These are phyloP conservation scores for Valencia hispanica DNA, from an alignment of 2,797 vertebrate genomes.

Conservation along the genomic window DNA sequence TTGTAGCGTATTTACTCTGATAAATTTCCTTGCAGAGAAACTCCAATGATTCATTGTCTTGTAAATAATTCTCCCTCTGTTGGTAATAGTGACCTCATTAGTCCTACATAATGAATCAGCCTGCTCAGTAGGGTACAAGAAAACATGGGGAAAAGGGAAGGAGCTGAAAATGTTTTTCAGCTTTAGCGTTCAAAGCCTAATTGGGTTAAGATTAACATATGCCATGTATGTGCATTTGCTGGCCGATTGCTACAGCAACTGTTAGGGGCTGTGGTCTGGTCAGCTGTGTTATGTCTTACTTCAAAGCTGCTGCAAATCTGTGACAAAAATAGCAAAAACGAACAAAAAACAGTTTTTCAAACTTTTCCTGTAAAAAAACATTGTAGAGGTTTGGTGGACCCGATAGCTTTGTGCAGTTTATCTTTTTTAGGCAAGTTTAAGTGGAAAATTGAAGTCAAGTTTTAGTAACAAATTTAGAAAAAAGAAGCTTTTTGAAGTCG, in stretches of 20 bases:
- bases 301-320: slow-evolving; percentile 19
- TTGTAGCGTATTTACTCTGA: slow-evolving; percentile 35
- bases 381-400: not conserved
- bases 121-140: slow-evolving; percentile 44
- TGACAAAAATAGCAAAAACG: not conserved
- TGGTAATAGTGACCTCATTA: slow-evolving; percentile 58
- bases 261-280: slow-evolving; percentile 26
- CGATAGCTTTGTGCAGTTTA: slow-evolving; percentile 13
- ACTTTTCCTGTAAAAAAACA: not conserved
- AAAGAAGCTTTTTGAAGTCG: slow-evolving; percentile 47
- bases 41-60: slow-evolving; percentile 42
- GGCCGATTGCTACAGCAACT: slow-evolving; percentile 60
- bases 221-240: slow-evolving; percentile 4
- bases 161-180: slow-evolving; percentile 42
- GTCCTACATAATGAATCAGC: slow-evolving; percentile 37
- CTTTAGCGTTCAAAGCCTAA: slow-evolving; percentile 39
- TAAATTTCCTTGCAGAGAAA: slow-evolving; percentile 32
- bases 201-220: slow-evolving; percentile 30
- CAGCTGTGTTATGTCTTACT: slow-evolving; percentile 37
- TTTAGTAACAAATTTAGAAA: slow-evolving; percentile 25
- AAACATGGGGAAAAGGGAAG: slow-evolving; percentile 45
- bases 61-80: slow-evolving; percentile 56
- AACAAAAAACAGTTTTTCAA: too few species aligned
- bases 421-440: slow-evolving; percentile 42
- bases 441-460: slow-evolving; percentile 26